Base-by-base conservation (phyloP, 2,888 invertebrate species). In the Quadroppia sp. region DNA sequence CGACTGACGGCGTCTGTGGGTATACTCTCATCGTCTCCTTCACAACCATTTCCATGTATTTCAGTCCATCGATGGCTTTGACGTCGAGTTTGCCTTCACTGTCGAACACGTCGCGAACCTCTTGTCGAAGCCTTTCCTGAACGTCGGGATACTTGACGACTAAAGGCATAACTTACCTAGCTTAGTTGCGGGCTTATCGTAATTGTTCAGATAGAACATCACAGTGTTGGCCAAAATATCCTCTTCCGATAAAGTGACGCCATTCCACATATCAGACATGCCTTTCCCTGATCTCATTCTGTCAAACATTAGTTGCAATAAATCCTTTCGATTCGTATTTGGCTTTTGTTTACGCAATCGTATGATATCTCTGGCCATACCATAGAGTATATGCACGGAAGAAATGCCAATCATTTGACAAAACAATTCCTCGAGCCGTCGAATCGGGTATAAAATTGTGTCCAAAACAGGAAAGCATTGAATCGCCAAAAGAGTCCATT, bases 1-100 rank as follows among this genome's bases (percentile, higher is more conserved):
- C 71, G 50, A 78, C 78, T 20, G 75, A 73, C 3, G 76, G 75
- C 0, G 78, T 75, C 13, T 78, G 78, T 7, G 78, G 78, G 48
- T 77, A 77, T 15, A 77, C 13, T 45, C 78, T 56, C 20, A 77
- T 45, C 1, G 76, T 75, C 74, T 78, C 77, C 2, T 67, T 67
- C 0, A 78, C 15, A 2, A 78, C 76, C 45, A 73, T 71, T 53
- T 78, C 77, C 40, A 78, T 40, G 32, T 77, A 78, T 11, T 74
- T 61, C 2, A 77, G 36, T 40, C 75, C 75, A 13, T 64, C 76
- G 1, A 78, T 72, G 6, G 76, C 71, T 20, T 75, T 75, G 45
- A 77, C 77, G 28, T 78, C 77, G 4, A 78, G 67, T 20, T 73
- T 72, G 0, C 76, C 76, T 74, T 75, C 72, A n/a, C 30, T 53